These are phyloP conservation scores for Lottia scabra DNA, from an alignment of 2,888 invertebrate species.

Conservation along the genomic window DNA sequence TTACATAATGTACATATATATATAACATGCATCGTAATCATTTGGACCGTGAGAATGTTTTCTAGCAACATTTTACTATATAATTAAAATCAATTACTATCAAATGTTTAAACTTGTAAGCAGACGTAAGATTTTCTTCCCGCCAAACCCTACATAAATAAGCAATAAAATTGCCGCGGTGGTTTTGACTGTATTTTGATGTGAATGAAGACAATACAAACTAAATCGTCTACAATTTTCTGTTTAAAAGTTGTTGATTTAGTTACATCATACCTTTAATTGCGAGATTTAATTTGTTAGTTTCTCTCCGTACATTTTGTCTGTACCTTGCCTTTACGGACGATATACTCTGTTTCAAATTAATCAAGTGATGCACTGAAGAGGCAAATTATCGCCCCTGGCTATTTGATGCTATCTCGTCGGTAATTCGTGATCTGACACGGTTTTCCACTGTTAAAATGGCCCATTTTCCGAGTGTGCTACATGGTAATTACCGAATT, in stretches of 20 bases:
- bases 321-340: background rate
- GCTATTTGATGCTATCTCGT: background rate
- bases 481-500: conserved; percentile 1
- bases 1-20: too few species aligned
- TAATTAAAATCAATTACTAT: too few species aligned
- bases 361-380: background rate
- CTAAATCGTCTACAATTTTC: background rate
- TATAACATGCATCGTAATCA: too few species aligned
- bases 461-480: conserved; percentile 1
- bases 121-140: background rate
- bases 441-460: background rate
- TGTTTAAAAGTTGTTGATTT: background rate
- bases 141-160: background rate
- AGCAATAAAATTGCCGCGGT: background rate
- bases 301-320: background rate
- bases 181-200: background rate
- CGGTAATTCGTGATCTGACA: background rate
- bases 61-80: too few species aligned
- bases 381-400: conserved; percentile 4
- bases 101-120: background rate
- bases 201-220: background rate
- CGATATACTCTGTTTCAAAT: background rate
- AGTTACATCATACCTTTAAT: background rate
- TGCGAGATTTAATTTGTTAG: conserved; percentile 1
- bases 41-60: too few species aligned